Evolutionary conservation across 2,797 vertebrate genomes (phyloP), one percentile per base, ranked within the genome.

Genomic region (Leptoclinus maculatus): DNA sequence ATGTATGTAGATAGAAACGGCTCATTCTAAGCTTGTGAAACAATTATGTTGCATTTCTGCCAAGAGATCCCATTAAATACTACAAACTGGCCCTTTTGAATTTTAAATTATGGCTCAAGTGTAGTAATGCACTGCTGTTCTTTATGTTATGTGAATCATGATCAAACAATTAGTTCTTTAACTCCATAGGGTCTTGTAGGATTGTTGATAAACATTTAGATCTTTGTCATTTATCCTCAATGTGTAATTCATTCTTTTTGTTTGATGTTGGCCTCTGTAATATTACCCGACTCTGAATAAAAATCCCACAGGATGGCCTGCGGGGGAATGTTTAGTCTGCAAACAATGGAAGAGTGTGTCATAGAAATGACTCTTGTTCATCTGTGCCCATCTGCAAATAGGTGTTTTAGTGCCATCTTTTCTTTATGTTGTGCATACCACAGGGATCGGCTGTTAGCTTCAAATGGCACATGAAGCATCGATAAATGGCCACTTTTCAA

Each of bases 401-500:
- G 3, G 2, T 64, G 32, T 58, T 71, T 78, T 39, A 76, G 4
- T 29, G 9, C 29, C 5, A 5, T 68, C 66, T 70, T 75, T 47
- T 72, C 36, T 73, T 73, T 70, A 2, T 25, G 13, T 51, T 76
- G 21, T 13, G 19, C 34, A 49, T 71, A 51, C 78, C 63, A 4
- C 25, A 19, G 57, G 39, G 54, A 60, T 21, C 2, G 10, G 21
- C 29, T 54, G 11, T 66, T 76, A 43, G 62, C 49, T 64, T 45
- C 21, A 7, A 21, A 56, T 58, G 69, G 45, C 41, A 66, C 21
- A 45, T 11, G 3, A 57, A 12, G 34, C 73, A 43, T 29, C 11
- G 53, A 59, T 36, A 74, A 54, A 70, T 66, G 58, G 53, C 36
- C 47, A 21, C 16, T 66, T 71, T 78, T 80, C 63, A 70, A 75